A percentile compares a stretch with the other conserved stretches of the same genome.
These are phyloP conservation scores for Pyrocephalus nanus DNA, from an alignment of 2,797 vertebrate genomes.

Conservation along the genomic window DNA sequence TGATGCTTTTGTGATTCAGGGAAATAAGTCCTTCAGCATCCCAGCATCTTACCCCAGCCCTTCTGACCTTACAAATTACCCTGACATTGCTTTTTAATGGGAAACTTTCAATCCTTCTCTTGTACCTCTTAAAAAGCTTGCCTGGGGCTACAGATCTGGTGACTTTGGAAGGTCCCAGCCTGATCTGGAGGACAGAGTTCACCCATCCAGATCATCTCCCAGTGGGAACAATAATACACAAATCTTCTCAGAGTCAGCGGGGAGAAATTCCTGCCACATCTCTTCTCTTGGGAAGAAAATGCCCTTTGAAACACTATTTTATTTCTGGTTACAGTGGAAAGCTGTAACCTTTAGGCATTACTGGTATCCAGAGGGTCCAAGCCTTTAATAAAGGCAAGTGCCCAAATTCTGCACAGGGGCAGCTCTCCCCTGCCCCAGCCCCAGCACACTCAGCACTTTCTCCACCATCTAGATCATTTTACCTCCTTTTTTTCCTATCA, in stretches of 20 bases:
- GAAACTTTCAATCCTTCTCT: neutral
- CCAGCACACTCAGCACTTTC: neutral
- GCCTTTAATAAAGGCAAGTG: neutral
- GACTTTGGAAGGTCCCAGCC: neutral
- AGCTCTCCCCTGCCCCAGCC: neutral
- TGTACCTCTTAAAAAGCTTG: neutral
- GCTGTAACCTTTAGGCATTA: neutral
- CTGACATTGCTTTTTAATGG: neutral
- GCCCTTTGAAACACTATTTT: neutral
- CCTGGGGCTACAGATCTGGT: neutral
- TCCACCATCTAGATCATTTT: neutral
- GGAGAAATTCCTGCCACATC: neutral
- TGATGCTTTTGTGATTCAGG: neutral
- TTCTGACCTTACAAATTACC: neutral
- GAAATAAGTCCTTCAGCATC: neutral
- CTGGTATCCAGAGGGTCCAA: neutral
- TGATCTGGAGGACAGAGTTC: neutral
- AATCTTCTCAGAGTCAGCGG: neutral
- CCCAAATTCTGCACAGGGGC: neutral
- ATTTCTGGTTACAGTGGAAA: slow-evolving; percentile 36
- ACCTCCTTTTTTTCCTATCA: neutral
- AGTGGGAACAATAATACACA: neutral
- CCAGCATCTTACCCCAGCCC: neutral
- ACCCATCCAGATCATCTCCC: neutral
- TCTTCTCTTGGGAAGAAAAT: slow-evolving; percentile 46